A percentile compares a stretch with the other conserved stretches of the same genome.
Conservation (phyloP, 2,888 invertebrate genomes). For the Agonopterix heracliana region DNA sequence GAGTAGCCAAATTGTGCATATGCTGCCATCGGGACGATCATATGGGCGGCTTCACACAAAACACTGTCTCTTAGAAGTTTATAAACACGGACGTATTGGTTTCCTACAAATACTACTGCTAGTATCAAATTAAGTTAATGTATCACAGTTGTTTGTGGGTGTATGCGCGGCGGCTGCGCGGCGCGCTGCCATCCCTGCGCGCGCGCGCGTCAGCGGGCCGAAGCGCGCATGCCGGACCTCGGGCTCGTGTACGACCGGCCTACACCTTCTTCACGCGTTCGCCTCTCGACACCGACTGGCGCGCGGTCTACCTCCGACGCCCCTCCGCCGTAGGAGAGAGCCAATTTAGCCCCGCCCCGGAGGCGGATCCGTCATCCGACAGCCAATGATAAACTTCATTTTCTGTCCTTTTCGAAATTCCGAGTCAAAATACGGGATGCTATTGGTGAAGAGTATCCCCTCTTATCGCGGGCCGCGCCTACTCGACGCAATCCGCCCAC, state of each 20-base stretch:
- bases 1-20: slow-evolving; percentile 95
- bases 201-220: slow-evolving; percentile 55
- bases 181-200: slow-evolving; percentile 68
- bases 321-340: slow-evolving; percentile 68
- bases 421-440: slow-evolving; percentile 19
- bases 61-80: slow-evolving; percentile 72
- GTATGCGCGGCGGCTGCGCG: slow-evolving; percentile 65
- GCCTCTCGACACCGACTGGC: slow-evolving; percentile 69
- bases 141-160: slow-evolving; percentile 65
- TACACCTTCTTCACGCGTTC: slow-evolving; percentile 59
- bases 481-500: slow-evolving; percentile 37
- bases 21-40: slow-evolving; percentile 81
- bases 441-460: slow-evolving; percentile 58
- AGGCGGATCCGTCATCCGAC: slow-evolving; percentile 40
- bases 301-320: slow-evolving; percentile 66
- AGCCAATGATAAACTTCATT: slow-evolving; percentile 50
- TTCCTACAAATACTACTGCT: slow-evolving; percentile 46
- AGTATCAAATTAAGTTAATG: slow-evolving; percentile 47
- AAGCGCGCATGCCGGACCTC: slow-evolving; percentile 58
- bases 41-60: slow-evolving; percentile 73
- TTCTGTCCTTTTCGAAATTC: slow-evolving; percentile 57
- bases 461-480: slow-evolving; percentile 35
- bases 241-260: slow-evolving; percentile 44
- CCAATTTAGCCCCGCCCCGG: slow-evolving; percentile 49
- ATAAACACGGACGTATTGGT: slow-evolving; percentile 56